Percentiles rank a stretch among this genome's conserved stretches.
Evolutionary conservation across 1,140 invertebrate genomes (phyloP).

Genomic region (Sinonovacula constricta): DNA sequence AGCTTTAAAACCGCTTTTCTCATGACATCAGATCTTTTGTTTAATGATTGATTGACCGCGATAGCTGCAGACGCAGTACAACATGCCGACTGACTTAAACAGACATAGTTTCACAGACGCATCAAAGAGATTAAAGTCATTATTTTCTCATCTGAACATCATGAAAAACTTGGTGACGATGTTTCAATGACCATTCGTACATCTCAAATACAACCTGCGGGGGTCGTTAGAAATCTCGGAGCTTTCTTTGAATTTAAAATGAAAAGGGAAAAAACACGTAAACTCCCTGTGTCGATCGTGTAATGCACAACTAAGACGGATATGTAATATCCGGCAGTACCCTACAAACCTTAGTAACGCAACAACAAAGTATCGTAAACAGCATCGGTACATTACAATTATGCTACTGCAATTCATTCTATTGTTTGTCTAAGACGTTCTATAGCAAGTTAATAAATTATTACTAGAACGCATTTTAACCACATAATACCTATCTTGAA

Average conservation of each 20-base stretch:
- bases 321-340: neutral
- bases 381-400: neutral
- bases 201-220: neutral
- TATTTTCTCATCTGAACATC: neutral
- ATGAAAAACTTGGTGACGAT: neutral
- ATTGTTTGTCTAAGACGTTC: neutral
- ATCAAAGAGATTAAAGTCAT: neutral
- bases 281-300: neutral
- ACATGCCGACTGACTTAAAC: neutral
- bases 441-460: neutral
- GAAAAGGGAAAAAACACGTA: neutral
- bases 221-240: neutral
- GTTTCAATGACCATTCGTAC: neutral
- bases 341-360: neutral
- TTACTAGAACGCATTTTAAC: neutral
- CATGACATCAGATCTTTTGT: too few relatives aligned
- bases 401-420: neutral
- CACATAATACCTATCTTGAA: neutral
- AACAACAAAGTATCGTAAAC: neutral
- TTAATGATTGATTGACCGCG: too few relatives aligned
- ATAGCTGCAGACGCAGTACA: neutral
- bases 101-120: neutral
- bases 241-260: neutral
- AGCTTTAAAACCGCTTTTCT: too few relatives aligned
- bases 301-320: neutral